phyloP scores from a whole-genome alignment of 2,888 invertebrate genomes.

The Agrypnus murinus region DNA sequence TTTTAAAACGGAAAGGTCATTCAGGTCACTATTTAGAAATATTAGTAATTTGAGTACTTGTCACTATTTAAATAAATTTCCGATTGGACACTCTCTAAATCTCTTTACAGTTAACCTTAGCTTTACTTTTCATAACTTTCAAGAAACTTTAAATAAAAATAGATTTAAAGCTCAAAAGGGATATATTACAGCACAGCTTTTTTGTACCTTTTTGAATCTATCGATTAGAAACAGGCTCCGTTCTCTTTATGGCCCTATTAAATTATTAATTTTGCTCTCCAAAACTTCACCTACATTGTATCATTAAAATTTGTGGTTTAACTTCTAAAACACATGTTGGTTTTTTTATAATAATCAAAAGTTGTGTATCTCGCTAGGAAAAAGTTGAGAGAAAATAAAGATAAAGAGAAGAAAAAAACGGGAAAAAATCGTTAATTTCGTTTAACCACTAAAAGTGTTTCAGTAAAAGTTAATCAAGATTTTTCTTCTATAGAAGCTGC shows the following conservation, averaged over 20 bases:
- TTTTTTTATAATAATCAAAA: neutral
- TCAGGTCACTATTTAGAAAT: too few relatives aligned
- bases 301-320: slow-evolving; percentile 33
- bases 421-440: slow-evolving; percentile 4
- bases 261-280: slow-evolving; percentile 33
- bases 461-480: slow-evolving; percentile 21
- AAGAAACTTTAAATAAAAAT: too few relatives aligned
- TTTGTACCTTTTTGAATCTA: neutral
- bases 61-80: too few relatives aligned
- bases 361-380: neutral
- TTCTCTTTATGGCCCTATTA: slow-evolving; percentile 26
- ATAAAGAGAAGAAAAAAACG: neutral
- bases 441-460: neutral
- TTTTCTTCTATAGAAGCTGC: slow-evolving; percentile 6
- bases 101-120: too few relatives aligned
- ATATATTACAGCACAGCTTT: too few relatives aligned
- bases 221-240: slow-evolving; percentile 14
- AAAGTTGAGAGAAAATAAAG: neutral
- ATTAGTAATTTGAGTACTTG: too few relatives aligned
- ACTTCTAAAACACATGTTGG: slow-evolving; percentile 38
- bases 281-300: slow-evolving; percentile 27
- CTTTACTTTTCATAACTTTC: too few relatives aligned
- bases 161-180: too few relatives aligned
- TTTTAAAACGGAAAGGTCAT: too few relatives aligned
- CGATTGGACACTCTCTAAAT: too few relatives aligned